phyloP scores from a whole-genome alignment of 2,113 vertebrate species.

The Cyanistes caeruleus region DNA sequence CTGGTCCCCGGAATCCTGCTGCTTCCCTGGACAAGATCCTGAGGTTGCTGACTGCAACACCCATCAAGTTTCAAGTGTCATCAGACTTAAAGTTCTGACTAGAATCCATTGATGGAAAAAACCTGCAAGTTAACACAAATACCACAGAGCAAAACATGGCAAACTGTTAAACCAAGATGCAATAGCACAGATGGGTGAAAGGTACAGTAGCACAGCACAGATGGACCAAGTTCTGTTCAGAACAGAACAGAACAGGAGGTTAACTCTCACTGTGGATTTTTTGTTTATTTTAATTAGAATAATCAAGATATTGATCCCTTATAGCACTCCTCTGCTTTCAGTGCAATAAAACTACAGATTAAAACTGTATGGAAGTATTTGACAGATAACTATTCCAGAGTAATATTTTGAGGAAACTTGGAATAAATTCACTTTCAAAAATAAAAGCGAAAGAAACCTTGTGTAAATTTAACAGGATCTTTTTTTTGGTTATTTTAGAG shows the following conservation, averaged over 20 bases:
- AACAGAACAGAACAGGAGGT: neutral
- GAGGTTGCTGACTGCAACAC: no score
- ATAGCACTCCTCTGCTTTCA: neutral
- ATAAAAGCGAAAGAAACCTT: neutral
- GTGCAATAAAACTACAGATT: neutral
- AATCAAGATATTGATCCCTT: neutral
- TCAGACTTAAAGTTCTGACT: neutral
- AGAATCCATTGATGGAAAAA: neutral
- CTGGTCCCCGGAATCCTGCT: no score
- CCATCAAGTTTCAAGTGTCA: neutral
- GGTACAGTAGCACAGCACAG: neutral
- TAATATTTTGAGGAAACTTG: neutral
- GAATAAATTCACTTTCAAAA: neutral
- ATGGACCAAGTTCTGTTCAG: neutral
- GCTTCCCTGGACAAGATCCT: no score
- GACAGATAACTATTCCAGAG: neutral
- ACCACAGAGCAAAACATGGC: neutral
- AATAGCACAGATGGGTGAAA: neutral
- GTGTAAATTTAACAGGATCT: neutral
- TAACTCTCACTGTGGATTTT: neutral
- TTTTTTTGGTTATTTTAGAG: neutral
- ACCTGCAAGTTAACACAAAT: neutral
- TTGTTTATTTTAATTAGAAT: neutral
- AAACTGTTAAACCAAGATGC: neutral
- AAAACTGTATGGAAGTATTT: neutral